Percentiles rank a stretch among this genome's conserved stretches.
These are phyloP conservation scores for Hormaphis cornu DNA, from an alignment of 1,140 invertebrate genomes.

Conservation along the genomic window DNA sequence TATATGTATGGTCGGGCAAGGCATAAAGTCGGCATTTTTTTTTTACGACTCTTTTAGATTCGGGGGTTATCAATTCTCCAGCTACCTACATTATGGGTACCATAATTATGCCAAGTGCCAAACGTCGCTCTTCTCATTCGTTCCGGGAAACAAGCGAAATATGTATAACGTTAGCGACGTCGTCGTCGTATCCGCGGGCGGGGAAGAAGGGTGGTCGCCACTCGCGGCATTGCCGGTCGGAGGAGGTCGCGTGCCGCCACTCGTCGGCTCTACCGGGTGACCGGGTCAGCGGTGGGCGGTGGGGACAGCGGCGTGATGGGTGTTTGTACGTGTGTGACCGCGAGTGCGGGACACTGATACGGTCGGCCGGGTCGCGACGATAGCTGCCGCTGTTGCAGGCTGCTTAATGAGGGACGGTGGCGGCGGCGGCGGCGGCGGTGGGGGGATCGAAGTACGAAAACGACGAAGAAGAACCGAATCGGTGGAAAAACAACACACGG, in stretches of 20 bases:
- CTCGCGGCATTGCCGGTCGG: background rate
- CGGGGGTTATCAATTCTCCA: too few species aligned
- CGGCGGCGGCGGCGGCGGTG: background rate
- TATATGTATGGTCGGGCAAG: too few species aligned
- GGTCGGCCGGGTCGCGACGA: background rate
- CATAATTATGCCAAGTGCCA: too few species aligned
- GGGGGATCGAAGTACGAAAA: slow-evolving; percentile 20
- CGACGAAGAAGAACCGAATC: slow-evolving; percentile 32
- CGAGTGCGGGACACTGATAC: slow-evolving; percentile 28
- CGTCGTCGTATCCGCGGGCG: background rate
- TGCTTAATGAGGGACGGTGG: background rate
- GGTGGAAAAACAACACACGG: slow-evolving; percentile 31
- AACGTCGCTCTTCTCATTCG: too few species aligned
- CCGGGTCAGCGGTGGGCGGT: background rate
- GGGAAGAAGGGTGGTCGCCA: background rate
- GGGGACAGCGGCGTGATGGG: background rate
- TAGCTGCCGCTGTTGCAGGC: too few species aligned
- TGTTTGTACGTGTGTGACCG: slow-evolving; percentile 17
- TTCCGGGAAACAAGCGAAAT: too few species aligned
- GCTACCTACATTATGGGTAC: too few species aligned
- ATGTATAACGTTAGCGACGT: background rate
- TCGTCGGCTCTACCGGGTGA: background rate
- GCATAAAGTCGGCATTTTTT: too few species aligned
- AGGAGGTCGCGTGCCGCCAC: slow-evolving; percentile 9
- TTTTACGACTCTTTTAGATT: too few species aligned